Conservation (phyloP, 2,888 invertebrate species). For the Drosophila meridionalis region DNA sequence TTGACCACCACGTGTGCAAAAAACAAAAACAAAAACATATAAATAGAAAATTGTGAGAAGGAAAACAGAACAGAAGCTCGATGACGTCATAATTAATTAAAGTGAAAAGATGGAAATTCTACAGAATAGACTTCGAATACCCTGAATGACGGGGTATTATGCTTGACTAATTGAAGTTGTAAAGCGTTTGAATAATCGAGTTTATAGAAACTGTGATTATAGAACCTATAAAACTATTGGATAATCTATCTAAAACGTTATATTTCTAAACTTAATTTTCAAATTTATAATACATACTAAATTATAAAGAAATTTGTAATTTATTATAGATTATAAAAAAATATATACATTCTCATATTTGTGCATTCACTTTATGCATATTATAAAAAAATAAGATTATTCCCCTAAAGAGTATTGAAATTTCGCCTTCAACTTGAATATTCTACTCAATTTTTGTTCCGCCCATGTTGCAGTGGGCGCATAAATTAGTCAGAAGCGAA, state of each 20-base stretch:
- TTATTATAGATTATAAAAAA: neutral
- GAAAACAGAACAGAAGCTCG: slow-evolving; percentile 18
- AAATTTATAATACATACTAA: neutral
- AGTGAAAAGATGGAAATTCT: slow-evolving; percentile 26
- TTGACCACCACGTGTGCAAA: slow-evolving; percentile 37
- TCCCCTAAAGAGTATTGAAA: slow-evolving; percentile 26
- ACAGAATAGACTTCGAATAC: neutral
- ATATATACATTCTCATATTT: neutral
- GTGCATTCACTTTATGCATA: too few species aligned
- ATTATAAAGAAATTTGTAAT: neutral
- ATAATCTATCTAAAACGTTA: too few species aligned
- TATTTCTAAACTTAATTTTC: too few species aligned
- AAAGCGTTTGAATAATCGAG: too few species aligned
- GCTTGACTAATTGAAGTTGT: too few species aligned
- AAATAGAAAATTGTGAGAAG: neutral
- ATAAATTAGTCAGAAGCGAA: slow-evolving; percentile 63
- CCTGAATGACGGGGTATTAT: neutral
- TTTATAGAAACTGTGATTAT: too few species aligned
- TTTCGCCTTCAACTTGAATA: neutral
- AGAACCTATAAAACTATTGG: too few species aligned
- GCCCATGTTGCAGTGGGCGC: slow-evolving; percentile 59
- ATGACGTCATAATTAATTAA: slow-evolving; percentile 67
- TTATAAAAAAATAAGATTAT: neutral
- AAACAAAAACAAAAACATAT: too few species aligned
- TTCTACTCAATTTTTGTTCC: slow-evolving; percentile 9